Base-by-base conservation (phyloP, 2,797 vertebrate genomes). In the Anas bahamensis region DNA sequence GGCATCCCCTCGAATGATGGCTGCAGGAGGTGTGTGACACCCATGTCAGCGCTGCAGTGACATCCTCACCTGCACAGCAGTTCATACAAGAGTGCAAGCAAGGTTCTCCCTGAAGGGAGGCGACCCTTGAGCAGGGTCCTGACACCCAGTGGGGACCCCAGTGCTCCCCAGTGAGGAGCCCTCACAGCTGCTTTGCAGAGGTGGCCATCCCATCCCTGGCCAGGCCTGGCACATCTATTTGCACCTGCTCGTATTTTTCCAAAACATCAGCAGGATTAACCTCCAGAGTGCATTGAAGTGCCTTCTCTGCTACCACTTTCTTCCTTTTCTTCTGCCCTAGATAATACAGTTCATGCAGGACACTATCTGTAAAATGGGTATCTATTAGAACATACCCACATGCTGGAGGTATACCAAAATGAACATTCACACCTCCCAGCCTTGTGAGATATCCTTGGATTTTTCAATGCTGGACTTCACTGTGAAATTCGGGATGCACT, bases 11-110 rank as follows among this genome's bases (percentile, higher is more conserved):
- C 37, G 31, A 41, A 50, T 29, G 31, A 71, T 81, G 80, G 22
- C 64, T 91, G 52, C 35, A 28, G 50, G 52, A 48, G n/a, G 31
- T 48, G n/a, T 4, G 5, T 64, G 39, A 24, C 53, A 81, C 81
- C 61, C 17, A 35, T 3, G 0, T 35, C 59, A 78, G 33, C 2
- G 0, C n/a, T 52, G 39, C 75, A 60, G n/a, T 19, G 13, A 13
- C 26, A 26, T 53, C 42, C 55, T 74, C 2, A 1, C 19, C 31
- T 7, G 16, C n/a, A 42, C 75, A 85, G 65, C 57, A 72, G 31
- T n/a, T 88, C 4, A 0, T 10, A 8, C 5, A 17, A 7, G 28
- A 76, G n/a, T 3, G 1, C 21, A 26, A 59, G n/a, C 28, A 5
- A 42, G 26, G 23, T 16, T 50, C 48, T 50, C 48, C 48, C 65